Percentiles rank a stretch among this genome's conserved stretches.
These are phyloP conservation scores for Brachionus paranguensis DNA, from an alignment of 1,140 invertebrate species.

Conservation along the genomic window DNA sequence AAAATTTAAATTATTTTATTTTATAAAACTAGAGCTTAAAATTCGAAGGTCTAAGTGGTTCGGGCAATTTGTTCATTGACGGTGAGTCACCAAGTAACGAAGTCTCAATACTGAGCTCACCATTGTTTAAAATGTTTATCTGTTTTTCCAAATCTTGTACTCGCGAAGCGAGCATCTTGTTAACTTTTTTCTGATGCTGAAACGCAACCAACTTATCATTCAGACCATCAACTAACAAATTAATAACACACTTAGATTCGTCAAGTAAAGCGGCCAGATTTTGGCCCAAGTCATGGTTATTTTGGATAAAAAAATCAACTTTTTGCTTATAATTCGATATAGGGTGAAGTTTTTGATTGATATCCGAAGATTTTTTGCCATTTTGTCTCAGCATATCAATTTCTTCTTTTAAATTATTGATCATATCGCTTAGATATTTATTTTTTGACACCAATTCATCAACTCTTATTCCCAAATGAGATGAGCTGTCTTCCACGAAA, in stretches of 20 bases:
- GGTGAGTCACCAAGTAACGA: background rate
- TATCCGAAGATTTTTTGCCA: background rate
- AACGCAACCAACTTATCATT: constrained; percentile 36
- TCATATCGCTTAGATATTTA: constrained; percentile 14
- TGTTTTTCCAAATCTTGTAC: constrained; percentile 18
- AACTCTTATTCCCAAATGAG: background rate
- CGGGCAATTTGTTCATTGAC: background rate
- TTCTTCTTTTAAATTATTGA: background rate
- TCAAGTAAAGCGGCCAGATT: background rate
- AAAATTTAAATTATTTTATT: background rate
- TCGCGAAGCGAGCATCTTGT: background rate
- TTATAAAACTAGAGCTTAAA: background rate
- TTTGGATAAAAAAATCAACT: background rate
- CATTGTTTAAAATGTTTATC: background rate
- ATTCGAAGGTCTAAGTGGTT: background rate
- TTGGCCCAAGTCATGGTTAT: background rate
- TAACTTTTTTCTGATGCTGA: constrained; percentile 24
- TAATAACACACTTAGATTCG: background rate
- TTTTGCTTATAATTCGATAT: background rate
- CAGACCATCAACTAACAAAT: background rate
- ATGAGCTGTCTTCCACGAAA: background rate
- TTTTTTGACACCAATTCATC: constrained; percentile 21
- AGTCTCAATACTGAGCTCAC: background rate
- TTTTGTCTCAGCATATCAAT: background rate
- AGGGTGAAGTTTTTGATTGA: background rate